Evolutionary conservation across 2,797 vertebrate species (phyloP).

Genomic region (Silurus aristotelis): DNA sequence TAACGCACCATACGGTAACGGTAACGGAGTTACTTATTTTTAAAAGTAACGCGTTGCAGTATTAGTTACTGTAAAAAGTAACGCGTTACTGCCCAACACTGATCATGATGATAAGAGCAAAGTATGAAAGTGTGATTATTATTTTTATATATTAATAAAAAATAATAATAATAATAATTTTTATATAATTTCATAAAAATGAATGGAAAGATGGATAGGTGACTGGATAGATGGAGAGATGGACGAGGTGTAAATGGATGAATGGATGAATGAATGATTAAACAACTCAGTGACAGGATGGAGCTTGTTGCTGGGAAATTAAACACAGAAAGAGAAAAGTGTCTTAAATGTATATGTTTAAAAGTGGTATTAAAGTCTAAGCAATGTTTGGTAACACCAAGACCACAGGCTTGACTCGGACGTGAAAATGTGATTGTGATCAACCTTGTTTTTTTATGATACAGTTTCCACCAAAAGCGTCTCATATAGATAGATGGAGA

Average conservation of each 20-base stretch:
- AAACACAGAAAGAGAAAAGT: conserved; percentile 1
- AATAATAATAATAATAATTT: too few relatives aligned
- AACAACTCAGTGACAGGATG: conserved; percentile 25
- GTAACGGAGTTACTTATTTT: too few relatives aligned
- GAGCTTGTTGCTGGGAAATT: conserved; percentile 15
- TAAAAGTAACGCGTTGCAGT: too few relatives aligned
- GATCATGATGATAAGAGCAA: too few relatives aligned
- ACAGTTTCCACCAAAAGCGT: not conserved
- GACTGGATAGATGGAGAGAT: not conserved
- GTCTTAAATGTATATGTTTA: not conserved
- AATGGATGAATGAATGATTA: not conserved
- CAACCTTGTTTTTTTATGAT: not conserved
- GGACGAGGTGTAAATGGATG: not conserved
- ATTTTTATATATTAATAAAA: too few relatives aligned
- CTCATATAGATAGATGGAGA: not conserved
- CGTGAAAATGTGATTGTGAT: not conserved
- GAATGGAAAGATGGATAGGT: too few relatives aligned
- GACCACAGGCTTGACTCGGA: not conserved
- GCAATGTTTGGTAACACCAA: not conserved
- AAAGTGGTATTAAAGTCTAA: conserved; percentile 5
- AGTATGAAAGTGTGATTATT: not conserved
- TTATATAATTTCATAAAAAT: too few relatives aligned
- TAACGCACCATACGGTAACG: too few relatives aligned
- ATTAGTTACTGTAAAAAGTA: too few relatives aligned
- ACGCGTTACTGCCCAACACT: too few relatives aligned